Base-by-base conservation (phyloP, 1,140 invertebrate genomes). In the Drosophila elegans region DNA sequence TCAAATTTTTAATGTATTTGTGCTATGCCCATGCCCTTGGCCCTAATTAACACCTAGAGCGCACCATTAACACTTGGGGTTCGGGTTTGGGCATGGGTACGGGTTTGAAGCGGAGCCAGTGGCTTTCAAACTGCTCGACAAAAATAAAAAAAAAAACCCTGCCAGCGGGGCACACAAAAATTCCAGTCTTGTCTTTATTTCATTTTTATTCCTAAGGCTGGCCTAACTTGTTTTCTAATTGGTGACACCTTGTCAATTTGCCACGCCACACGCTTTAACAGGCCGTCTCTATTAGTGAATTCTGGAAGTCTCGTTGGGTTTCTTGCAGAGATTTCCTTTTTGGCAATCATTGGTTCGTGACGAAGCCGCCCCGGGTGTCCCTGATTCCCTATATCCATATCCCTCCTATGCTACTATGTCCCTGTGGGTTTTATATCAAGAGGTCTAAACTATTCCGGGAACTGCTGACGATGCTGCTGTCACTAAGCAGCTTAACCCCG, bases 341-440 rank as follows among this genome's bases (percentile, higher is more conserved):
- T 71, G 36, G 64, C 73, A 88, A 86, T 86, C 82, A 86, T 86
- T 34, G 60, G 67, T 63, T 68, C 64, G 74, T 59, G 52, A 53
- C 59, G 68, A 71, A 54, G 74, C 74, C 56, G 74, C 80, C 67
- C 80, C 81, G 41, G 78, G 68, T 67, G 75, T 72, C 67, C 79
- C 71, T 78, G 74, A 69, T 56, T 46, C 4, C 44, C 44, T 21
- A 72, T 48, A 10, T 25, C 13, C 56, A 6, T 57, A 38, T 61
- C 3, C 9, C 13, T 4, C 11, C 25, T 48, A n/a, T 56, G 42
- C 25, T 4, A 61, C 11, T 54, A 48, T 59, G 60, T 79, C 66
- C 83, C 84, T 89, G 83, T 89, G 84, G 83, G 67, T 89, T 88
- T 86, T 88, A 88, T 88, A 88, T 88, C 79, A 88, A 83, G 67